Conservation (phyloP, 2,113 vertebrate genomes). For the Verasper variegatus region DNA sequence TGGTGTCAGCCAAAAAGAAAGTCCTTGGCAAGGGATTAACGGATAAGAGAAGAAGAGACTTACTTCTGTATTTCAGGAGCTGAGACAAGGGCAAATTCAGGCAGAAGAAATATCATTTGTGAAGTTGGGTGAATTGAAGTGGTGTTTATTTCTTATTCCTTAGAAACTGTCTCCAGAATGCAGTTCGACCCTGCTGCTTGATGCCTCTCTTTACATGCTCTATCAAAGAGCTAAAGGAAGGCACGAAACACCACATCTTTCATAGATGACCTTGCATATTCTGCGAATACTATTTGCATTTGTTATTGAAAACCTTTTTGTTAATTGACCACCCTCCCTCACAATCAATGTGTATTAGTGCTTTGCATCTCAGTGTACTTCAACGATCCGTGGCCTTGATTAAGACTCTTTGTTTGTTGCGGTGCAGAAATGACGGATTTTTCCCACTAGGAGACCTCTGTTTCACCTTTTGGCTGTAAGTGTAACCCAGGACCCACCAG, state of each 20-base stretch:
- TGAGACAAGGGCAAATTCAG: conserved; percentile 47
- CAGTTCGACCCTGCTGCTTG: conserved; percentile 10
- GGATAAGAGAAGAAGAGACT: conserved; percentile 26
- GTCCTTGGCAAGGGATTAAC: conserved; percentile 68
- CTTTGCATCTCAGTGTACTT: conserved; percentile 57
- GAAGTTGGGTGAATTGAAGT: conserved; percentile 3
- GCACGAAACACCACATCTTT: not conserved
- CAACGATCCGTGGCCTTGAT: conserved; percentile 61
- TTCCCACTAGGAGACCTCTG: conserved; percentile 58
- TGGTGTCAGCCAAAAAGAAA: conserved; percentile 61
- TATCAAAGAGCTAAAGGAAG: conserved; percentile 1
- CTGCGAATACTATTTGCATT: conserved; percentile 63
- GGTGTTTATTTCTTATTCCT: conserved; percentile 23
- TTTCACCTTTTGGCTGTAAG: conserved; percentile 66
- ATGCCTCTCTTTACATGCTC: not conserved
- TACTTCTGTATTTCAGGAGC: conserved; percentile 29
- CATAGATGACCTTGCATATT: conserved; percentile 55
- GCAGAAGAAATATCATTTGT: not conserved
- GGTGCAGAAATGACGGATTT: conserved; percentile 49
- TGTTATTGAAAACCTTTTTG: conserved; percentile 60
- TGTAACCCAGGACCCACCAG: conserved; percentile 55
- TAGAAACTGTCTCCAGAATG: conserved; percentile 33
- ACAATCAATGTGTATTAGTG: conserved; percentile 63
- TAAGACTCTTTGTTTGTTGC: conserved; percentile 46
- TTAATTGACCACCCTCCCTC: conserved; percentile 48